Conservation (phyloP, 1,140 invertebrate genomes). For the Tachypleus tridentatus region DNA sequence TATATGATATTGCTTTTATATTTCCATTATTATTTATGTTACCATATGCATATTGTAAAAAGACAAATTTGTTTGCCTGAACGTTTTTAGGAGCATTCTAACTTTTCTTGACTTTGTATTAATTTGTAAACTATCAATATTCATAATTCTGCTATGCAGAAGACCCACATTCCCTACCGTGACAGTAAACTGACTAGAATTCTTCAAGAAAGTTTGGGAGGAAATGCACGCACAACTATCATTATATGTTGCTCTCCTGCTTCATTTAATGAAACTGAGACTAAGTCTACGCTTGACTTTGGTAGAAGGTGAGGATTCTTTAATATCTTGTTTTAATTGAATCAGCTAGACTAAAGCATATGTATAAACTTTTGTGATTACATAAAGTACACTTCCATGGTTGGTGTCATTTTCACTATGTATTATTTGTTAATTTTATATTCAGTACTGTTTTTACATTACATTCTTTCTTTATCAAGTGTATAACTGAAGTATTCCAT, state of each 20-base stretch:
- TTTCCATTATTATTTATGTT: too few relatives aligned
- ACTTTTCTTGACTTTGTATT: constrained; percentile 6
- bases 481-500: too few relatives aligned
- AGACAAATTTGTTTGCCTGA: too few relatives aligned
- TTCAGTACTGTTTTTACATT: too few relatives aligned
- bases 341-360: not conserved
- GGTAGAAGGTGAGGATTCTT: constrained; percentile 48
- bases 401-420: too few relatives aligned
- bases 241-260: constrained; percentile 99
- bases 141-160: constrained; percentile 37
- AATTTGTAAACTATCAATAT: not conserved
- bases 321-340: too few relatives aligned
- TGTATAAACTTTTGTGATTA: not conserved
- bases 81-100: too few relatives aligned
- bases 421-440: too few relatives aligned
- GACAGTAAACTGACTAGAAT: constrained; percentile 98
- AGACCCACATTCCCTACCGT: constrained; percentile 98
- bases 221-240: constrained; percentile 97
- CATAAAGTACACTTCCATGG: not conserved
- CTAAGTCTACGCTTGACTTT: constrained; percentile 97
- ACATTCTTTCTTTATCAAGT: too few relatives aligned
- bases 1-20: too few relatives aligned
- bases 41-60: too few relatives aligned
- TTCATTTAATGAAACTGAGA: constrained; percentile 98
- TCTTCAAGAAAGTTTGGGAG: constrained; percentile 96